Evolutionary conservation across 2,797 vertebrate species (phyloP).

Genomic region (Gouania willdenowi): DNA sequence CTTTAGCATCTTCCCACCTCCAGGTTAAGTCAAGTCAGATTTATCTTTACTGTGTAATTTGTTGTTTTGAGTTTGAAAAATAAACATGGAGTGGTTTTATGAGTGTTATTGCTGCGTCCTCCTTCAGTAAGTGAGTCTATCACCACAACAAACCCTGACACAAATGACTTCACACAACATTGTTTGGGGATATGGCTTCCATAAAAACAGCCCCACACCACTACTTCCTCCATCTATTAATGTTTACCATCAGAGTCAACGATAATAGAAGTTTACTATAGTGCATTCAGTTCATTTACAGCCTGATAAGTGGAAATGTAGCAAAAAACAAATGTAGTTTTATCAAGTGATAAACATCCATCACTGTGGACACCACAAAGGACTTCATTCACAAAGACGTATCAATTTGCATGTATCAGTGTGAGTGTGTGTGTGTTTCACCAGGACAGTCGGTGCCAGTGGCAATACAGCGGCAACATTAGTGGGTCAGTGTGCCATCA

Average conservation of each 20-base stretch:
- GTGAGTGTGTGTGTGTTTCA: slow-evolving; percentile 29
- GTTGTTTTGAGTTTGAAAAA: no score
- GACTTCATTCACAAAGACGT: slow-evolving; percentile 1
- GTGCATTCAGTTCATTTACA: not conserved
- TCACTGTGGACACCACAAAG: not conserved
- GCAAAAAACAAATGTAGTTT: no score
- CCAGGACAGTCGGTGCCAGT: slow-evolving; percentile 57
- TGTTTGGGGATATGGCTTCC: no score
- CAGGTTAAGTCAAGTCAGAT: no score
- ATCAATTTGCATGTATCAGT: slow-evolving; percentile 27
- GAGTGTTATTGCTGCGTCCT: not conserved
- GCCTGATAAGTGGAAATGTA: no score
- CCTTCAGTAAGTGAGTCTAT: not conserved
- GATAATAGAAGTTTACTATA: slow-evolving; percentile 18
- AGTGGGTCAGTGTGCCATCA: slow-evolving; percentile 80
- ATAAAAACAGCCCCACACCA: no score
- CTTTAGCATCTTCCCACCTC: no score
- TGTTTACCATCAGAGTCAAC: slow-evolving; percentile 11
- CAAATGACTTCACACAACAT: no score
- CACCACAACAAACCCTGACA: no score
- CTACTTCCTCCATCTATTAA: slow-evolving; percentile 27
- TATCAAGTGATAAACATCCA: not conserved
- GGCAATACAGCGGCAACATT: slow-evolving; percentile 67
- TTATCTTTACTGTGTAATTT: no score
- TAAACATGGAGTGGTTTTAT: no score